Evolutionary conservation across 2,888 invertebrate genomes (phyloP).

Genomic region (Agonopterix arenella): DNA sequence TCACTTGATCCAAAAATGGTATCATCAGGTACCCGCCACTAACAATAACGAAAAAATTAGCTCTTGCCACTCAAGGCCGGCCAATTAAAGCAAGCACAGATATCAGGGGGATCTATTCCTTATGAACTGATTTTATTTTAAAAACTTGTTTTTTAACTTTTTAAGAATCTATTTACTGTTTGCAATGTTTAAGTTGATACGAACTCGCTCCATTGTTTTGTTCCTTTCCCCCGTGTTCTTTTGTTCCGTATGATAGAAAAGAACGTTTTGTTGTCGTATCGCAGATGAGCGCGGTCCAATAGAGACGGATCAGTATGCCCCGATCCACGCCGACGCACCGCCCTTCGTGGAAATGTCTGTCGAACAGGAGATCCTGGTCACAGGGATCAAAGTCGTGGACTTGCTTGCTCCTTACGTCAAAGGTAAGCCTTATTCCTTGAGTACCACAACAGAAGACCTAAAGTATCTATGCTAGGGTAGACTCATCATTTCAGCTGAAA

Average conservation of each 20-base stretch:
- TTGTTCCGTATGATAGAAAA: not conserved
- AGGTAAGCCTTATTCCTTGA: slow-evolving; percentile 49
- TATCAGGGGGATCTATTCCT: no score
- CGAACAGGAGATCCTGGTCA: slow-evolving; percentile 93
- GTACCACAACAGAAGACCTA: not conserved
- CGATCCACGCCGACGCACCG: slow-evolving; percentile 96
- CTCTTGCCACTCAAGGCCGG: no score
- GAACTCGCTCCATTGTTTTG: not conserved
- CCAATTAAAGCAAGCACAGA: no score
- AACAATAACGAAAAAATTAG: no score
- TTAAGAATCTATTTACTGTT: not conserved
- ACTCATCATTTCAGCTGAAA: not conserved
- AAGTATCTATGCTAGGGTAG: not conserved
- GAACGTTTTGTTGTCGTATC: not conserved
- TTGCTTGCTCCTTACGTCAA: slow-evolving; percentile 95
- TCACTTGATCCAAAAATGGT: no score
- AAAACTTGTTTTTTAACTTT: not conserved
- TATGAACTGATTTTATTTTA: no score
- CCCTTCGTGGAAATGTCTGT: slow-evolving; percentile 97
- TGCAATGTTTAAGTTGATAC: not conserved
- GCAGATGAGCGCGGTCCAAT: slow-evolving; percentile 94
- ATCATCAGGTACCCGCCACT: no score
- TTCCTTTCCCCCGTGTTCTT: not conserved
- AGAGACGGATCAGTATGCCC: slow-evolving; percentile 82
- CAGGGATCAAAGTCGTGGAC: slow-evolving; percentile 93